A percentile compares a stretch with the other conserved stretches of the same genome.
phyloP scores from a whole-genome alignment of 2,888 invertebrate species.

The Acleris literana region DNA sequence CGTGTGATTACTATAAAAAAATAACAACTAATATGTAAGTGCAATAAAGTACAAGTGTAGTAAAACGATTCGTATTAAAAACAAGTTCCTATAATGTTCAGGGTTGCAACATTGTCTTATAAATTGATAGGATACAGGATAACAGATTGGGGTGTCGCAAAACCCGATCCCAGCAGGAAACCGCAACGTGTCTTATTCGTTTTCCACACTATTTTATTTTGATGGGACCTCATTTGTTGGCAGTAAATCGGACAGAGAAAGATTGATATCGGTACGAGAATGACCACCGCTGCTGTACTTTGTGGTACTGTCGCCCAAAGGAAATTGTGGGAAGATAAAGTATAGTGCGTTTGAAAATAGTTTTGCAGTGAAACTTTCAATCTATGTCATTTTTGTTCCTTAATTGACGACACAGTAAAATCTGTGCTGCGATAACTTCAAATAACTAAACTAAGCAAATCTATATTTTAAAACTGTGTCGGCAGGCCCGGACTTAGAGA shows the following conservation, averaged over 20 bases:
- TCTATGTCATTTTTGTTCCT: too few species aligned
- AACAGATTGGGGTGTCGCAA: conserved; percentile 4
- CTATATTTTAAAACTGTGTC: too few species aligned
- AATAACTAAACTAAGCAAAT: too few species aligned
- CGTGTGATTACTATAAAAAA: too few species aligned
- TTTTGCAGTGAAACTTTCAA: too few species aligned
- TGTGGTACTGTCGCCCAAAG: conserved; percentile 22
- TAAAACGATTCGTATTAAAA: too few species aligned
- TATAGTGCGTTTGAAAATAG: neutral
- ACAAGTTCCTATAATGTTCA: neutral
- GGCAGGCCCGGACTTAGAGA: too few species aligned
- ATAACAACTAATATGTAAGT: too few species aligned
- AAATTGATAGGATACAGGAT: conserved; percentile 17
- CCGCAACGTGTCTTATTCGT: conserved; percentile 37
- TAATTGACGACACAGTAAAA: too few species aligned
- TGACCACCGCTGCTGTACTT: conserved; percentile 14
- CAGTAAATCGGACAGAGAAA: conserved; percentile 38
- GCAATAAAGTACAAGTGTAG: too few species aligned
- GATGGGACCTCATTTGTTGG: conserved; percentile 36
- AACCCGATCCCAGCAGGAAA: conserved; percentile 23
- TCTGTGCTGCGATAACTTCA: too few species aligned
- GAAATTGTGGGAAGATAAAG: conserved; percentile 12
- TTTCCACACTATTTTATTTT: conserved; percentile 38
- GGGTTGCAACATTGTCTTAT: conserved; percentile 14
- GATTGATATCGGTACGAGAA: conserved; percentile 37